These are phyloP conservation scores for Sycophaga agraensis DNA, from an alignment of 1,140 invertebrate genomes.

Conservation along the genomic window DNA sequence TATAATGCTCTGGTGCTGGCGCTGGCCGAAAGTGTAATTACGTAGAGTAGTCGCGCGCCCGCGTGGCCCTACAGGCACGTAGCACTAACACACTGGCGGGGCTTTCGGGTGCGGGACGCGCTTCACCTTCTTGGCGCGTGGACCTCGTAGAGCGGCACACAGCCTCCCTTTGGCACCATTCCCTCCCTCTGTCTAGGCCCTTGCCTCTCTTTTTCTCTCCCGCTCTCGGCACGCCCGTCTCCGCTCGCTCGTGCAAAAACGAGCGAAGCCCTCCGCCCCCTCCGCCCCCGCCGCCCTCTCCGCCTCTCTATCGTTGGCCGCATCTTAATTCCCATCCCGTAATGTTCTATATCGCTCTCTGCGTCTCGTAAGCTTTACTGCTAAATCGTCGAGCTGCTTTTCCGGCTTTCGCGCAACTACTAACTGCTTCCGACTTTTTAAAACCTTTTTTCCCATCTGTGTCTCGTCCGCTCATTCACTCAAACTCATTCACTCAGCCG, in stretches of 20 bases:
- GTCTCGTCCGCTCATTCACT: slow-evolving; percentile 4
- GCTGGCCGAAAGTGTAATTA: slow-evolving; percentile 23
- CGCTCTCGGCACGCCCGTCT: no score
- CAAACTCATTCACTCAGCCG: no score
- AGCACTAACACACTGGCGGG: not conserved
- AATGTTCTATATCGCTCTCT: no score
- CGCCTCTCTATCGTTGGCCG: not conserved
- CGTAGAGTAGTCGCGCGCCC: slow-evolving; percentile 23
- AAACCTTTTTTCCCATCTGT: not conserved
- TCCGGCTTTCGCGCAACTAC: not conserved
- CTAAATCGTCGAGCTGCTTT: not conserved
- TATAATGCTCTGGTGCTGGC: not conserved
- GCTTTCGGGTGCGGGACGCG: no score
- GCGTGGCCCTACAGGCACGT: not conserved
- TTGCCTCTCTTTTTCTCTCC: not conserved
- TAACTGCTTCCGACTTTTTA: not conserved
- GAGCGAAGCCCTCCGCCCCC: no score
- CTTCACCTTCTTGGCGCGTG: not conserved
- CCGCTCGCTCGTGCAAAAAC: not conserved
- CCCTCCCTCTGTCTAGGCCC: slow-evolving; percentile 1
- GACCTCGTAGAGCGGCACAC: no score
- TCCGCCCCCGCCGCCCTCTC: not conserved
- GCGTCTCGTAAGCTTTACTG: no score
- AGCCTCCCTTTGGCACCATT: no score
- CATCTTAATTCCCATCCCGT: not conserved